Evolutionary conservation across 1,140 invertebrate species (phyloP), one percentile per base, ranked within the genome.

Genomic region (Zaprionus inermis): DNA sequence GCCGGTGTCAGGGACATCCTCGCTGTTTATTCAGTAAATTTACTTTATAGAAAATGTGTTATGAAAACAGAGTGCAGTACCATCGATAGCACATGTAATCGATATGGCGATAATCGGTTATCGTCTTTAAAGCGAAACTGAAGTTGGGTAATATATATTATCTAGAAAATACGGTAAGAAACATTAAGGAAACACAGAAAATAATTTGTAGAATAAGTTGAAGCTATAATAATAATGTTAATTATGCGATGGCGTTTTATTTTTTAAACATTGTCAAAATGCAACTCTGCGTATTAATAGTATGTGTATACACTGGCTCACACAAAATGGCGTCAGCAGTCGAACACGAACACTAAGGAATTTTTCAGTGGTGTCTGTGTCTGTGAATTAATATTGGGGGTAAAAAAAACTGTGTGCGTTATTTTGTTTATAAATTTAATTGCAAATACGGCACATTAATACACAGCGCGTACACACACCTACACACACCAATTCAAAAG

Each of bases 1-100:
- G 94, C 94, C 51, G 94, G 94, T 46, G 93, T 92, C n/a, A 92
- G 44, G 22, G 91, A 76, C 91, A 92, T 92, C 30, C n/a, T 7
- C 0, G 7, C 3, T 16, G 20, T 60, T 72, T 71, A 51, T 72
- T 72, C 32, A 34, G 65, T 28, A 56, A 11, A 57, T 46, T 49
- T 51, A 60, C 5, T 14, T 58, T 58, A 18, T 49, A 36, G 38
- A 73, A 77, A 73, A 68, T 67, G 74, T 77, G 74, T 77, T 77
- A 77, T 73, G 74, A 77, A 77, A 73, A 77, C 70, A 66, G 20
- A 52, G 10, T 46, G 18, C 18, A 51, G 14, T n/a, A 5, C 11
- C 11, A 57, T 9, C 30, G 20, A 28, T 56, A 58, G 32, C 72
- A 65, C 36, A 51, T 4, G 3, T 20, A 11, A 18, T 18, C 24